Evolutionary conservation across 2,888 invertebrate genomes (phyloP).

Genomic region (Junonia oenone): DNA sequence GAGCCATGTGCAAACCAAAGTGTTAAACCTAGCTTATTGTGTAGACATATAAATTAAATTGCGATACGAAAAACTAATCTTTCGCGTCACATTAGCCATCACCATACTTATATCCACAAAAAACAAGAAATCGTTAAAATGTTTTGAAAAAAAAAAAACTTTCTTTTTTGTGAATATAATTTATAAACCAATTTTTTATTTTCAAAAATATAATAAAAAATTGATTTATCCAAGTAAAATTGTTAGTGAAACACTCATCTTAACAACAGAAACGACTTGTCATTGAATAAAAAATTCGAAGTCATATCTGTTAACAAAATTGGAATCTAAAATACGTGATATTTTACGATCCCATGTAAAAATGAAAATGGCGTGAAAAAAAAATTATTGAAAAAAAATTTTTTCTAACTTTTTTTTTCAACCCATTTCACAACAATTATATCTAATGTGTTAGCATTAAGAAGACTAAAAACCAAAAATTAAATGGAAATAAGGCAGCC

Average conservation of each 20-base stretch:
- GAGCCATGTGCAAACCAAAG: slow-evolving; percentile 40
- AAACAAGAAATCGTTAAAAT: slow-evolving; percentile 9
- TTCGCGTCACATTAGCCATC: slow-evolving; percentile 50
- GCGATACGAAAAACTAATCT: slow-evolving; percentile 35
- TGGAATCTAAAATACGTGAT: slow-evolving; percentile 31
- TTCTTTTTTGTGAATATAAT: slow-evolving; percentile 18
- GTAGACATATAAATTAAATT: slow-evolving; percentile 55
- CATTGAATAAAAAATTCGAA: slow-evolving; percentile 32
- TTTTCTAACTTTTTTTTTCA: slow-evolving; percentile 4
- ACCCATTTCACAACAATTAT: slow-evolving; percentile 19
- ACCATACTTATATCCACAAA: slow-evolving; percentile 53
- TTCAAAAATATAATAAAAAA: slow-evolving; percentile 6
- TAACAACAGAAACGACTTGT: slow-evolving; percentile 42
- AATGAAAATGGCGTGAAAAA: slow-evolving; percentile 25
- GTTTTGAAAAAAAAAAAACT: background rate
- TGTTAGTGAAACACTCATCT: slow-evolving; percentile 64
- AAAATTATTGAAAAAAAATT: slow-evolving; percentile 9
- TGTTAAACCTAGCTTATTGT: slow-evolving; percentile 48
- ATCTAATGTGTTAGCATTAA: slow-evolving; percentile 48
- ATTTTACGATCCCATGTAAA: slow-evolving; percentile 32
- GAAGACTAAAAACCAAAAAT: slow-evolving; percentile 31
- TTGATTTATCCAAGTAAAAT: slow-evolving; percentile 38
- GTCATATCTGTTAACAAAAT: slow-evolving; percentile 17
- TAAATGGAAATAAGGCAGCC: slow-evolving; percentile 46
- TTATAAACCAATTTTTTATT: slow-evolving; percentile 30